Evolutionary conservation across 2,888 invertebrate genomes (phyloP), one percentile per base, ranked within the genome.

Genomic region (Unio delphinus): DNA sequence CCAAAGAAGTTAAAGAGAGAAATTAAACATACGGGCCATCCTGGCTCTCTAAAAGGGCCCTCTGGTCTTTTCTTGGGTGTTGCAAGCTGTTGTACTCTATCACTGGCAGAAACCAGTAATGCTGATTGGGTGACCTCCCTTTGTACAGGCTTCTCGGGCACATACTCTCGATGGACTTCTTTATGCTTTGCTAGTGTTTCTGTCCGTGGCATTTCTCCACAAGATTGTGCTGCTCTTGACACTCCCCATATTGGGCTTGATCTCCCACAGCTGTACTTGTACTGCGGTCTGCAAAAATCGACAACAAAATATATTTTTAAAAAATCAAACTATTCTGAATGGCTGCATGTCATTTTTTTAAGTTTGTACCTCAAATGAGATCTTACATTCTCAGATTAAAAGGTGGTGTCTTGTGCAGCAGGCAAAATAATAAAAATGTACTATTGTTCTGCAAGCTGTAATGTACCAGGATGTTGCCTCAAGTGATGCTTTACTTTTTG

Each of bases 1-100:
- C 23, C 18, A 28, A 28, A 17, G 2, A 60, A 60, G 60, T 60
- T 28, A 17, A 28, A 63, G 3, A 5, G 56, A n/a, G 62, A 23
- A 60, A 26, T 61, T 23, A 30, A 28, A 78, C 83, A 75, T 69
- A 88, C 88, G 59, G 78, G 78, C 88, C 88, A 88, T 63, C 76
- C 64, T 8, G 88, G 83, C 55, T 81, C 76, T 62, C 87, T 79
- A 66, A 84, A 88, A 4, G 84, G 87, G 23, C 87, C 87, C 15
- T 83, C 82, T 3, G 79, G 69, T 73, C 85, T 73, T 20, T 73
- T 65, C 69, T 86, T 87, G 15, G 88, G 84, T 20, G 74, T 73
- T 15, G 88, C 79, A 23, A 88, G 74, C 15, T 66, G 57, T 18
- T 82, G 74, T 8, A 85, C 34, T 30, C 86, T 64, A 23, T 81